Evolutionary conservation across 2,113 vertebrate species (phyloP).

Genomic region (Tympanuchus pallidicinctus): DNA sequence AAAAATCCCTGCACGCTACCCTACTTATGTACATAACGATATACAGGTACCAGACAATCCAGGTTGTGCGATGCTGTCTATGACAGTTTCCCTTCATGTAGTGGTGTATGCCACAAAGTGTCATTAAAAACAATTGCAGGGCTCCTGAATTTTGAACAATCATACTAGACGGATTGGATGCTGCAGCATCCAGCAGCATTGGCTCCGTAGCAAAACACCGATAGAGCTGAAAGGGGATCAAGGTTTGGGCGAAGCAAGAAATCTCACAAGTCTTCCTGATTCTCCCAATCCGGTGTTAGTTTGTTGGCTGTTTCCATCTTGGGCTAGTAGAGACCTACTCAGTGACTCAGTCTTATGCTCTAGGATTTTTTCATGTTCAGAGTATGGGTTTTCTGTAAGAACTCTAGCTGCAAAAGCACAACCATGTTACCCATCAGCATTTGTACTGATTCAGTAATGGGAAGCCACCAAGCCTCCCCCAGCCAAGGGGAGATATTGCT

Average conservation of each 20-base stretch:
- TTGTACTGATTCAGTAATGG: accelerated
- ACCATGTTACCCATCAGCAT: neutral
- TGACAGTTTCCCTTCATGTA: neutral
- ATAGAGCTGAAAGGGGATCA: neutral
- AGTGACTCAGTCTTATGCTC: neutral
- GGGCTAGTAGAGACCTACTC: neutral
- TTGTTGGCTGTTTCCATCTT: neutral
- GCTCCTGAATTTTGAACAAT: neutral
- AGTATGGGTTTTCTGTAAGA: neutral
- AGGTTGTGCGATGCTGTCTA: neutral
- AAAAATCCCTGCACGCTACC: conserved; percentile 37
- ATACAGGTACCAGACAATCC: neutral
- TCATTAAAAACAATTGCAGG: neutral
- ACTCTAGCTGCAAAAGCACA: neutral
- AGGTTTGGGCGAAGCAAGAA: neutral
- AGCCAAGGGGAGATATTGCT: neutral
- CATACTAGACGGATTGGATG: neutral
- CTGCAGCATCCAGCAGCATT: neutral
- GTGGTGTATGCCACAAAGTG: neutral
- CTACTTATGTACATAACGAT: conserved; percentile 52
- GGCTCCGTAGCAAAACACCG: neutral
- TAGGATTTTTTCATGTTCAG: neutral
- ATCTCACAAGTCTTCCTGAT: neutral
- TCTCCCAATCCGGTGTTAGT: neutral
- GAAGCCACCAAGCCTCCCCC: neutral